Base-by-base conservation (phyloP, 2,888 invertebrate species). In the Ophraella communa region DNA sequence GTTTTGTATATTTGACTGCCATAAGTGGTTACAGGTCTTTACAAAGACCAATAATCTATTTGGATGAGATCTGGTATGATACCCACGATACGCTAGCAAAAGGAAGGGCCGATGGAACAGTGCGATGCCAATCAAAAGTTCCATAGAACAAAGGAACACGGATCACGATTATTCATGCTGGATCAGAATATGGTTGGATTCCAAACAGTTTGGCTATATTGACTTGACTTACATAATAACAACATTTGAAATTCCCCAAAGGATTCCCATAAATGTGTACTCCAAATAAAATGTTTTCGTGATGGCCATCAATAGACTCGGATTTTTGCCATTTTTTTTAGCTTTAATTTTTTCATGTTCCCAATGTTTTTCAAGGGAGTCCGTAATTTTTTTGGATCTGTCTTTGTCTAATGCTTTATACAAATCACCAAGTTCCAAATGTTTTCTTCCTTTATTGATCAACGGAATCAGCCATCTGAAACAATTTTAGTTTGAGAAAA, bases 401-500 rank as follows among this genome's bases (percentile, higher is more conserved):
- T 91, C 90, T 4, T 81, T 80, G 0, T 84, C 81, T 24, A 89
- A 80, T 4, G 87, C 85, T 76, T 86, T 86, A 81, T 87, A 89
- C 17, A 92, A 78, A 76, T 91, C 90, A 7, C 84, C 82, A 56
- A 89, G 84, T 72, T 87, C 87, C 8, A 93, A 81, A 66, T 88
- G 87, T 69, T 86, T 83, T 74, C 81, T 76, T 89, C 88, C 89
- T 72, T 84, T 86, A 58, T 83, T 78, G 68, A 85, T 80, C 17
- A 80, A 68, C 47, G 70, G 70, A 24, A 76, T 49, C 74, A 79
- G 78, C 80, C 81, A 81, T 56, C 81, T 81, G 54, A 52, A 79
- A n/a, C n/a, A n/a, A n/a, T n/a, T n/a, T n/a, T n/a, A n/a, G n/a
- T n/a, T n/a, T n/a, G n/a, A n/a, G n/a, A n/a, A n/a, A n/a, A n/a